Conservation (phyloP, 2,888 invertebrate genomes). For the Ormyrus nitidulus region DNA sequence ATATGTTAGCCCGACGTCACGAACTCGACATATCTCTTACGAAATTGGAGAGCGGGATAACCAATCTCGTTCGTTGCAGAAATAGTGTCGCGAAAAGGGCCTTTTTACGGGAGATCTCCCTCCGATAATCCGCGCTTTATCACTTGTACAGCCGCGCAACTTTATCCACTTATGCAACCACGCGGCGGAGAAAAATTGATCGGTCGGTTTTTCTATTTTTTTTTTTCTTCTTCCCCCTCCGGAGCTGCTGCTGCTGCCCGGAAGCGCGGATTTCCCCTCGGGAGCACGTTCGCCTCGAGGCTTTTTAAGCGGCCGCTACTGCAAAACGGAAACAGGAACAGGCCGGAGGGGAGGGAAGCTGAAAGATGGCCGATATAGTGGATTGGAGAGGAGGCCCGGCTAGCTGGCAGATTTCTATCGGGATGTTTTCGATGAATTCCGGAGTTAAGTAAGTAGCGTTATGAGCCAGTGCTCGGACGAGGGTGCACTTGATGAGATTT, state of each 20-base stretch:
- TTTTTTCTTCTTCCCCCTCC: background rate
- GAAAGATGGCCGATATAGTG: background rate
- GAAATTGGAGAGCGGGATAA: too few species aligned
- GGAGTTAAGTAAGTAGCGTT: too few species aligned
- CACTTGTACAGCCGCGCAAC: constrained; percentile 1
- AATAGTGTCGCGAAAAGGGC: too few species aligned
- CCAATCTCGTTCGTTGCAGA: too few species aligned
- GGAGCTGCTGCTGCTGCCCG: background rate
- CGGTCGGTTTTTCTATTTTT: background rate
- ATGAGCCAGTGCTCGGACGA: too few species aligned
- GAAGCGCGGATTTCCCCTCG: background rate
- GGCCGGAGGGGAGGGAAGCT: background rate
- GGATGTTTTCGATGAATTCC: background rate
- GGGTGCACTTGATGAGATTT: too few species aligned
- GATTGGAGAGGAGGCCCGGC: background rate
- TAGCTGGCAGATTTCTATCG: background rate
- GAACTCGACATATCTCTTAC: constrained; percentile 17
- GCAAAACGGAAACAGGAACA: background rate
- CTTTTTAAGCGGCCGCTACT: background rate
- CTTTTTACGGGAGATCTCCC: background rate
- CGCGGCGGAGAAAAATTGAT: constrained; percentile 26
- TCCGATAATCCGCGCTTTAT: constrained; percentile 9
- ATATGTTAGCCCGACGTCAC: background rate
- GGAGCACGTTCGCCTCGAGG: constrained; percentile 3
- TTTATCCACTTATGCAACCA: background rate